A percentile compares a stretch with the other conserved stretches of the same genome.
phyloP scores from a whole-genome alignment of 2,113 vertebrate genomes.

The Vombatus ursinus region DNA sequence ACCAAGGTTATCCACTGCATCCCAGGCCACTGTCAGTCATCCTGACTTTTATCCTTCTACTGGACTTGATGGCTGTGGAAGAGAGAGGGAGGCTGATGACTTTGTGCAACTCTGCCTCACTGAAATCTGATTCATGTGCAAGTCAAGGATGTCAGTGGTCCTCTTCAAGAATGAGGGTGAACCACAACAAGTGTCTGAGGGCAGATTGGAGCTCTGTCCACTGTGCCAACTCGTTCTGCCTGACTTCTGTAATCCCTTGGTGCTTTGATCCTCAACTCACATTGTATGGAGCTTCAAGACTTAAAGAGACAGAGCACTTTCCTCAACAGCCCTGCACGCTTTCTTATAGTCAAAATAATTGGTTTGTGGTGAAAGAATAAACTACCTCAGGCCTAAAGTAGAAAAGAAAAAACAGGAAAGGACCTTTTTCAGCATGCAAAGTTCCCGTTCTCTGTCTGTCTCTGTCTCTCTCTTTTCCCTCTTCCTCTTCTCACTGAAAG shows the following conservation, averaged over 20 bases:
- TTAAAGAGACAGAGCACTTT: not conserved
- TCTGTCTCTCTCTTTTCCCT: not conserved
- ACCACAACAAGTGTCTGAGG: not conserved
- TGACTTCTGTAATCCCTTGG: not conserved
- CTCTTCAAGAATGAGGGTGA: no score
- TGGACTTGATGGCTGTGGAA: not conserved
- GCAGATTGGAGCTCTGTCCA: not conserved
- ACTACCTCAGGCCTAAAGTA: not conserved
- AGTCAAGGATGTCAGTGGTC: not conserved
- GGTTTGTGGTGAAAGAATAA: not conserved
- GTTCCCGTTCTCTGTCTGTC: not conserved
- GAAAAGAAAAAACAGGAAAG: not conserved
- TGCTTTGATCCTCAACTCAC: not conserved
- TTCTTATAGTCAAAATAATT: not conserved
- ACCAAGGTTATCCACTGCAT: not conserved
- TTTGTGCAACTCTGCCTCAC: not conserved
- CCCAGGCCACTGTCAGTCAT: not conserved
- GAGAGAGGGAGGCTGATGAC: not conserved
- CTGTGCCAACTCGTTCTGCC: not conserved
- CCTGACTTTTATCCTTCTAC: not conserved
- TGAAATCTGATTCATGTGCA: not conserved
- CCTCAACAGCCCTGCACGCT: not conserved
- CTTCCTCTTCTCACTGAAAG: not conserved
- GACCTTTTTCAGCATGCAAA: not conserved
- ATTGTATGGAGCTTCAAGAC: no score